These are phyloP conservation scores for Sturnus vulgaris DNA, from an alignment of 2,113 vertebrate genomes.

Conservation along the genomic window DNA sequence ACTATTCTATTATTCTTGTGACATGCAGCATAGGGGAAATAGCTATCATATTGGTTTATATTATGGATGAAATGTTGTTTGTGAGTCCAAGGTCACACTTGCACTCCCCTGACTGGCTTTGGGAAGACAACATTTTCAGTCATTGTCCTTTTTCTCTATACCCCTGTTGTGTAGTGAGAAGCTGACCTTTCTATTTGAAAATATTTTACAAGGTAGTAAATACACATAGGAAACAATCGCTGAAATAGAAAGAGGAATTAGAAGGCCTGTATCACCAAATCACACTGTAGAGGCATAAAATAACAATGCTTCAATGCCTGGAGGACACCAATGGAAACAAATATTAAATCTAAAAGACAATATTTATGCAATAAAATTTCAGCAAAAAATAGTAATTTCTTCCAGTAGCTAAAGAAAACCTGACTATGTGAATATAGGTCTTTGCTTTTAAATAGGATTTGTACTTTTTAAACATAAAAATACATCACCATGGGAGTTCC, in stretches of 20 bases:
- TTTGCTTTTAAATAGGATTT: slow-evolving; percentile 1
- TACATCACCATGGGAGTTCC: slow-evolving; percentile 19
- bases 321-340: background rate
- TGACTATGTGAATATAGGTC: background rate
- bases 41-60: slow-evolving; percentile 15
- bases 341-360: background rate
- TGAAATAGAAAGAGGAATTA: background rate
- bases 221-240: background rate
- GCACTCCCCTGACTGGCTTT: background rate
- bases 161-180: background rate
- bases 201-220: background rate
- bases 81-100: background rate
- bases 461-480: slow-evolving; percentile 38
- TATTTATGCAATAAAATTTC: background rate
- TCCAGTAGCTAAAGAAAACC: background rate
- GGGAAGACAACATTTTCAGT: background rate
- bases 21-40: background rate
- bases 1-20: background rate
- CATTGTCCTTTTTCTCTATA: background rate
- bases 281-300: background rate
- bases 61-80: background rate
- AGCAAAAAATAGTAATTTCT: background rate
- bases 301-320: background rate
- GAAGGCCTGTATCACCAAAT: background rate
- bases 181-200: background rate